A percentile compares a stretch with the other conserved stretches of the same genome.
Conservation (phyloP, 1,140 invertebrate genomes). For the Aphis gossypii region DNA sequence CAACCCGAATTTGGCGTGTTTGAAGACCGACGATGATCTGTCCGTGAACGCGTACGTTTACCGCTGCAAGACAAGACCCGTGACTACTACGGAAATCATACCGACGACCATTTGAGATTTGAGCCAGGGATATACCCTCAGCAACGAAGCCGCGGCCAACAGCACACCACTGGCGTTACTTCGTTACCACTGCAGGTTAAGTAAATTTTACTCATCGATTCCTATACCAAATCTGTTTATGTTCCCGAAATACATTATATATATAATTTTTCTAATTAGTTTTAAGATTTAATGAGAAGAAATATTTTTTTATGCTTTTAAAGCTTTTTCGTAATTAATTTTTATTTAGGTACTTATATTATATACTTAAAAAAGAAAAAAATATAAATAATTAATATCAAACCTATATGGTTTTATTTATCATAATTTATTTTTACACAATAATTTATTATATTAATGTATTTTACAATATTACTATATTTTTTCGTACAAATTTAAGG, state of each 20-base stretch:
- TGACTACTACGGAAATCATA: neutral
- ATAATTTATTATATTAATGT: neutral
- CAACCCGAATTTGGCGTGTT: slow-evolving; percentile 65
- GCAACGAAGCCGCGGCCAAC: neutral
- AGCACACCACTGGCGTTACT: neutral
- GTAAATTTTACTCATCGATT: slow-evolving; percentile 14
- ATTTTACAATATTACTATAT: slow-evolving; percentile 1
- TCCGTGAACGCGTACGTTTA: slow-evolving; percentile 70
- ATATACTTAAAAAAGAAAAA: neutral
- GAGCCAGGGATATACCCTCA: neutral
- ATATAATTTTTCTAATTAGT: neutral
- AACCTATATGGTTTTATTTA: neutral
- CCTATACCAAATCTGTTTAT: slow-evolving; percentile 44
- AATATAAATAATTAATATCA: neutral
- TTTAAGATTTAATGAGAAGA: neutral
- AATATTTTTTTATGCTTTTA: slow-evolving; percentile 29
- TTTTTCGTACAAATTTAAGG: slow-evolving; percentile 36
- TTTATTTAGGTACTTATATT: neutral
- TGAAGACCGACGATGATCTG: slow-evolving; percentile 69
- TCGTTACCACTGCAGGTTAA: neutral
- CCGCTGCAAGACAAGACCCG: slow-evolving; percentile 64
- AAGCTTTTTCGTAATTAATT: neutral
- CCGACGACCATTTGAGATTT: slow-evolving; percentile 37
- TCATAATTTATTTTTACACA: slow-evolving; percentile 2
- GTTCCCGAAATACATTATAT: slow-evolving; percentile 24